phyloP scores from a whole-genome alignment of 2,113 vertebrate species.

The Candoia aspera region DNA sequence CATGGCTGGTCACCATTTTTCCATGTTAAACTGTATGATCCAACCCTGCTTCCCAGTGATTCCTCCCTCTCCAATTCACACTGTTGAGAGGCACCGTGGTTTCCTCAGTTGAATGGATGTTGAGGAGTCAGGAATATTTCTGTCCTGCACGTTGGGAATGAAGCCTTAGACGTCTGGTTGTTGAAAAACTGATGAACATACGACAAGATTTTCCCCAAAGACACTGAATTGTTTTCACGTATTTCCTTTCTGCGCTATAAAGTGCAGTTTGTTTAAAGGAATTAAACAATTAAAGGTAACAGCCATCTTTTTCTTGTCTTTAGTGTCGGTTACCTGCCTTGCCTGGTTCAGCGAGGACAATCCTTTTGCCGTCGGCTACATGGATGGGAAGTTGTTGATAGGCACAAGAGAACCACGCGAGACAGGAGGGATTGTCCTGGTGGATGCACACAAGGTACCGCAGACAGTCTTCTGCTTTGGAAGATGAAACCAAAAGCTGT shows the following conservation, averaged over 20 bases:
- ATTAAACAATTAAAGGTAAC: neutral
- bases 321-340: conserved; percentile 92
- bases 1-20: too few species aligned
- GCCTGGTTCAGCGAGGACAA: conserved; percentile 95
- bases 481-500: too few species aligned
- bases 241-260: neutral
- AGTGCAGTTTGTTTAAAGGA: neutral
- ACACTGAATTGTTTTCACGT: too few species aligned
- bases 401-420: conserved; percentile 88
- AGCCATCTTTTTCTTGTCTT: neutral
- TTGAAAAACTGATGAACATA: too few species aligned
- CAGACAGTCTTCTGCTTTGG: neutral
- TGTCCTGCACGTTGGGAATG: too few species aligned
- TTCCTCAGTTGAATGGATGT: too few species aligned
- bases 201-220: neutral
- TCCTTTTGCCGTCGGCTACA: conserved; percentile 93
- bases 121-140: too few species aligned
- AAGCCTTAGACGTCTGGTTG: too few species aligned
- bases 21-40: too few species aligned
- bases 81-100: too few species aligned
- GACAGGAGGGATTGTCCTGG: conserved; percentile 87
- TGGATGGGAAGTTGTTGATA: conserved; percentile 92
- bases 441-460: conserved; percentile 93
- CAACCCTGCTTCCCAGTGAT: too few species aligned
- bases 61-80: too few species aligned